A percentile compares a stretch with the other conserved stretches of the same genome.
phyloP scores from a whole-genome alignment of 2,113 vertebrate species.

The Lates calcarifer region DNA sequence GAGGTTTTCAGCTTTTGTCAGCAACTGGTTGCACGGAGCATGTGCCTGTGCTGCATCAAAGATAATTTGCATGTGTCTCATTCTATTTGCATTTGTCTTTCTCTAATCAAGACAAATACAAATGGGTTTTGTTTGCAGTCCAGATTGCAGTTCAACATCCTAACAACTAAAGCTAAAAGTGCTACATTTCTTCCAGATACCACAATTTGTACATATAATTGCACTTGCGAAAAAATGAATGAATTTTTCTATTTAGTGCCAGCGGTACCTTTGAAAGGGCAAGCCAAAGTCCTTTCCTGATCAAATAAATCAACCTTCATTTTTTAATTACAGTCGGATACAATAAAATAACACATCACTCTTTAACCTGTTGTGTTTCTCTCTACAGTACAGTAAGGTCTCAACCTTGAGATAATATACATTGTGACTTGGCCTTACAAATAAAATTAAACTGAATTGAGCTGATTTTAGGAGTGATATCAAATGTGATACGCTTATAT shows the following conservation, averaged over 20 bases:
- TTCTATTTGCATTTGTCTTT: background rate
- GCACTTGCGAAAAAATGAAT: background rate
- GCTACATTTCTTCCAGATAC: background rate
- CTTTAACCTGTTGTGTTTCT: no score
- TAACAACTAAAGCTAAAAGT: background rate
- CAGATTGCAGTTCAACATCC: background rate
- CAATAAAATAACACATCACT: background rate
- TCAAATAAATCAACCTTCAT: background rate
- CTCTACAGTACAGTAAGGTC: no score
- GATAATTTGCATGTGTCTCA: background rate
- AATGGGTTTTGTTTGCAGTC: background rate
- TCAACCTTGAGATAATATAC: no score
- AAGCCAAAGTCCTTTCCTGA: conserved; percentile 13
- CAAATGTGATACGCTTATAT: conserved; percentile 1
- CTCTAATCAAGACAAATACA: background rate
- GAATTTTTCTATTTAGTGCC: background rate
- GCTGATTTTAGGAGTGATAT: background rate
- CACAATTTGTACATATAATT: background rate
- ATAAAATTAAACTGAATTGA: no score
- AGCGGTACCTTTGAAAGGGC: background rate
- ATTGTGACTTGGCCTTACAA: no score
- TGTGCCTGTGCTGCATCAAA: background rate
- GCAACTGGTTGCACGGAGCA: conserved; percentile 32
- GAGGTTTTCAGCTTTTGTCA: background rate
- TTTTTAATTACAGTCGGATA: background rate